These are phyloP conservation scores for Stigmatopora nigra DNA, from an alignment of 2,113 vertebrate genomes.

Conservation along the genomic window DNA sequence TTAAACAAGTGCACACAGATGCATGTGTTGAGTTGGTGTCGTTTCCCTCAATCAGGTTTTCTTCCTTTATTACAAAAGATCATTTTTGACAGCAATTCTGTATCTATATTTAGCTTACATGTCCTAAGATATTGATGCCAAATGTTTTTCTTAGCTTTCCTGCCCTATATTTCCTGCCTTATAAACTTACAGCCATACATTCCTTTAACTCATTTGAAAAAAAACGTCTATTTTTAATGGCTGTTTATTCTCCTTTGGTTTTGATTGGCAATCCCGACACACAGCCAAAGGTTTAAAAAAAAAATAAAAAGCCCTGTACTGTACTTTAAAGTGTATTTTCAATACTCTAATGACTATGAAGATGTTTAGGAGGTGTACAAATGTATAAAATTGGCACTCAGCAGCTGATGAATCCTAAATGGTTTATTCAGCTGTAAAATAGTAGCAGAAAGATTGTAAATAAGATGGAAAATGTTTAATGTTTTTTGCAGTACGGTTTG, in stretches of 20 bases:
- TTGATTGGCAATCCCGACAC: slow-evolving; percentile 32
- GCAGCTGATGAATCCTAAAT: slow-evolving; percentile 32
- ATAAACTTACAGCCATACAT: slow-evolving; percentile 59
- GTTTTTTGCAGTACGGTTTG: slow-evolving; percentile 27
- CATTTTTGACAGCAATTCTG: slow-evolving; percentile 10
- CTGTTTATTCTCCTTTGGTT: slow-evolving; percentile 34
- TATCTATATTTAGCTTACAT: slow-evolving; percentile 29
- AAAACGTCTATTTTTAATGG: slow-evolving; percentile 21
- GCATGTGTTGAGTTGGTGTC: slow-evolving; percentile 20
- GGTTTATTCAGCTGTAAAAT: slow-evolving; percentile 21
- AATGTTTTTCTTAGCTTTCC: slow-evolving; percentile 41
- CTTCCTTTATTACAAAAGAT: neutral
- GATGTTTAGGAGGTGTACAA: slow-evolving; percentile 60
- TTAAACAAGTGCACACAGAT: slow-evolving; percentile 26
- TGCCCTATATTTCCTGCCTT: slow-evolving; percentile 58
- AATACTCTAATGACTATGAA: slow-evolving; percentile 58
- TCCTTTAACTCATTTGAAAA: slow-evolving; percentile 42
- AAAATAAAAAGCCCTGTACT: slow-evolving; percentile 41
- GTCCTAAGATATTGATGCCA: slow-evolving; percentile 48
- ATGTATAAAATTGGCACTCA: slow-evolving; percentile 51
- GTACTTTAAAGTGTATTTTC: slow-evolving; percentile 62
- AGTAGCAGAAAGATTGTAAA: slow-evolving; percentile 58
- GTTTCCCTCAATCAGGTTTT: slow-evolving; percentile 13
- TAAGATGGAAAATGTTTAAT: slow-evolving; percentile 45
- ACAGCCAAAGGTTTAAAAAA: slow-evolving; percentile 39